Evolutionary conservation across 2,113 vertebrate genomes (phyloP).

Genomic region (Vidua chalybeata): DNA sequence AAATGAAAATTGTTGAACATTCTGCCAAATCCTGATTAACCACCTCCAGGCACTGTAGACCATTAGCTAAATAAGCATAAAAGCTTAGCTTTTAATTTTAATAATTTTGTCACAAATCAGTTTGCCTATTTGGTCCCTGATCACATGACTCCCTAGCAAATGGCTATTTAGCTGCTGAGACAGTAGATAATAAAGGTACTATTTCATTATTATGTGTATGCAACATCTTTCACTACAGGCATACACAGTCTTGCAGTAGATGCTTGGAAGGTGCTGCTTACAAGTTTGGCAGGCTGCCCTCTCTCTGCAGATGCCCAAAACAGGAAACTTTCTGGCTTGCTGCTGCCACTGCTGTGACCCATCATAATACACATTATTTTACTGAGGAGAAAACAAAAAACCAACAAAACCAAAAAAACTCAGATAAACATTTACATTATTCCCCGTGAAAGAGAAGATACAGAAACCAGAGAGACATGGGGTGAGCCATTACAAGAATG

Average conservation of each 20-base stretch:
- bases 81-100: neutral
- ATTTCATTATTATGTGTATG: neutral
- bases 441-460: neutral
- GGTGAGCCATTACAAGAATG: neutral
- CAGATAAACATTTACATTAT: neutral
- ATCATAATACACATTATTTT: neutral
- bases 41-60: neutral
- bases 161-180: neutral
- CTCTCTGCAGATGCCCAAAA: neutral
- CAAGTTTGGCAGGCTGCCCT: neutral
- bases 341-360: neutral
- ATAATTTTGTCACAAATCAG: neutral
- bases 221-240: neutral
- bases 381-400: neutral
- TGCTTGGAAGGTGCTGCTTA: neutral
- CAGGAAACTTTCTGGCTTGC: neutral
- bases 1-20: neutral
- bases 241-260: neutral
- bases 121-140: neutral
- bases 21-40: neutral
- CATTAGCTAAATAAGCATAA: neutral
- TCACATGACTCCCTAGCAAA: neutral
- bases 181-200: neutral
- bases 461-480: neutral
- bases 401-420: neutral